Conservation (phyloP, 2,888 invertebrate genomes). For the Xanthostigma xanthostigma region DNA sequence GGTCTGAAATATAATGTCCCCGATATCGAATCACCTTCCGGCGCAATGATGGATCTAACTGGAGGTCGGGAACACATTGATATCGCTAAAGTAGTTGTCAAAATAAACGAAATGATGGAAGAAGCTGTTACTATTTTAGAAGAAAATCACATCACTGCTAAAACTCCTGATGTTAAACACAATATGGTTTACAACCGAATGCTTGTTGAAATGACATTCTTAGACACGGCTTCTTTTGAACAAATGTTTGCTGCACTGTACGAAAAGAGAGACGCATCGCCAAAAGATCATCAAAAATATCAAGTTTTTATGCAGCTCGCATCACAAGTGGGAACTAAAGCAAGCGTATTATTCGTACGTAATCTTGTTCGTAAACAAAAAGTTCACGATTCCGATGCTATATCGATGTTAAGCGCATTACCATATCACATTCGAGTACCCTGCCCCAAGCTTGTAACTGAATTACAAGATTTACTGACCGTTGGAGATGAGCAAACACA, state of each 20-base stretch:
- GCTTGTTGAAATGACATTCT: slow-evolving; percentile 19
- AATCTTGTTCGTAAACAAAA: slow-evolving; percentile 23
- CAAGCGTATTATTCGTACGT: slow-evolving; percentile 25
- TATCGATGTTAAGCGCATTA: slow-evolving; percentile 25
- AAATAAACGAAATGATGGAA: slow-evolving; percentile 20
- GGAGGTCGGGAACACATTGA: slow-evolving; percentile 22
- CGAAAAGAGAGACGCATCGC: slow-evolving; percentile 11
- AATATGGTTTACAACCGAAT: slow-evolving; percentile 24
- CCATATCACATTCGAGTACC: slow-evolving; percentile 28
- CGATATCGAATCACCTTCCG: slow-evolving; percentile 11
- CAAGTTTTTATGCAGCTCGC: slow-evolving; percentile 28
- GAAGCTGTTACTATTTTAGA: slow-evolving; percentile 23
- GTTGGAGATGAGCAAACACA: slow-evolving; percentile 15
- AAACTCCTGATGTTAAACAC: slow-evolving; percentile 21
- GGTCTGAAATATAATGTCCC: slow-evolving; percentile 20
- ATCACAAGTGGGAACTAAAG: slow-evolving; percentile 31
- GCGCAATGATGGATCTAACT: slow-evolving; percentile 21
- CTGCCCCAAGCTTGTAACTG: slow-evolving; percentile 23
- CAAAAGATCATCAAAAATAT: slow-evolving; percentile 9
- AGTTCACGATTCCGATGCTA: slow-evolving; percentile 20
- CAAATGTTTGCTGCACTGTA: slow-evolving; percentile 16
- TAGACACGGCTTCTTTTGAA: slow-evolving; percentile 22
- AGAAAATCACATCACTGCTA: slow-evolving; percentile 21
- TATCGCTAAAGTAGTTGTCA: slow-evolving; percentile 16
- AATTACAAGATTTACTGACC: slow-evolving; percentile 23